These are phyloP conservation scores for Petrolisthes manimaculis DNA, from an alignment of 2,888 invertebrate genomes.

Conservation along the genomic window DNA sequence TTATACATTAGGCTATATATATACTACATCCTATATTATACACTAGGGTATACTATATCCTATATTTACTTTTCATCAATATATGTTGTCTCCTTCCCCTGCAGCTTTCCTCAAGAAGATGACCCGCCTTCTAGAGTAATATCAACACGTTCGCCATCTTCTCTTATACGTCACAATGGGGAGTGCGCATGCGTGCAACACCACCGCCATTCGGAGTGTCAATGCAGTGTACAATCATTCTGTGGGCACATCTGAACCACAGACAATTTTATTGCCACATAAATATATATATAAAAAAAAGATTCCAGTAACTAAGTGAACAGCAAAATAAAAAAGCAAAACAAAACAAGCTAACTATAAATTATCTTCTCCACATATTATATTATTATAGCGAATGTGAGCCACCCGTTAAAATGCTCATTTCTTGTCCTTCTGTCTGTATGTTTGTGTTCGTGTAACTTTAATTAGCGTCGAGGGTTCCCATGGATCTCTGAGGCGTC, in stretches of 20 bases:
- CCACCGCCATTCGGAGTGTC: conserved; percentile 55
- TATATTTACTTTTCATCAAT: neutral
- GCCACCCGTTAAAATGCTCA: conserved; percentile 45
- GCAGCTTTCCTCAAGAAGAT: conserved; percentile 58
- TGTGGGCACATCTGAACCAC: conserved; percentile 48
- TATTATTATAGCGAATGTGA: conserved; percentile 4
- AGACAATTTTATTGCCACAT: conserved; percentile 37
- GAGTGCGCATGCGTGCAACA: conserved; percentile 55
- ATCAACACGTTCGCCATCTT: conserved; percentile 46
- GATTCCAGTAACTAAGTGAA: neutral
- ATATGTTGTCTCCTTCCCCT: neutral
- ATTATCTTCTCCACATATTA: conserved; percentile 13
- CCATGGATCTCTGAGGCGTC: conserved; percentile 36
- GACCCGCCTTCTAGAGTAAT: conserved; percentile 23
- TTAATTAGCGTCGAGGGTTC: conserved; percentile 31
- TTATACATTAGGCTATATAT: no score
- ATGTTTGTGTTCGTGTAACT: conserved; percentile 31
- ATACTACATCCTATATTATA: no score
- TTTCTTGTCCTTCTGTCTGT: conserved; percentile 38
- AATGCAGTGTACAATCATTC: conserved; percentile 58
- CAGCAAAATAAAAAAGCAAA: neutral
- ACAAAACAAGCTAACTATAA: neutral
- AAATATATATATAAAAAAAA: conserved; percentile 12
- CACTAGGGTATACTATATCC: no score
- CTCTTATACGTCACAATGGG: conserved; percentile 31